Evolutionary conservation across 1,140 invertebrate genomes (phyloP).

Genomic region (Bombus soroeensis): DNA sequence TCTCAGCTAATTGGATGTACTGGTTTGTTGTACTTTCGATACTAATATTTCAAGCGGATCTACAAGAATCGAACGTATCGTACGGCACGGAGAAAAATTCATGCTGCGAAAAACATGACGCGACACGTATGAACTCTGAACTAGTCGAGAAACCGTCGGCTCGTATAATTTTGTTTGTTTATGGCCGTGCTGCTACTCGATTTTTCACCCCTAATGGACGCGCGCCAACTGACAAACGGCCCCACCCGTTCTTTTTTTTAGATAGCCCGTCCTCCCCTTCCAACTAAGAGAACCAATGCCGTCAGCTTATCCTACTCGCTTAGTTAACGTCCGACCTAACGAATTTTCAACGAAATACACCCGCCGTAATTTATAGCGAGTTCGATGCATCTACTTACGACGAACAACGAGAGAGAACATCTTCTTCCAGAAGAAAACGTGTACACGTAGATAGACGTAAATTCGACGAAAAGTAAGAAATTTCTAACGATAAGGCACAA

Average conservation of each 20-base stretch:
- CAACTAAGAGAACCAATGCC: conserved; percentile 45
- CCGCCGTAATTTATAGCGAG: neutral
- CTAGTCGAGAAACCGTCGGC: conserved; percentile 39
- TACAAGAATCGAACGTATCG: neutral
- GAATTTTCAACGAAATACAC: conserved; percentile 52
- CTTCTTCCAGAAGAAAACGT: neutral
- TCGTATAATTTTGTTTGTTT: conserved; percentile 82
- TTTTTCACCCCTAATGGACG: conserved; percentile 80
- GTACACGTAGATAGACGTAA: neutral
- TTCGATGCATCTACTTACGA: neutral
- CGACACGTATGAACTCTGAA: conserved; percentile 8
- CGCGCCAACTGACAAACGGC: conserved; percentile 78
- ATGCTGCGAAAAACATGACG: neutral
- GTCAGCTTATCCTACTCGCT: conserved; percentile 54
- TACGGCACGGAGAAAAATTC: neutral
- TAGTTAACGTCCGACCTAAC: conserved; percentile 62
- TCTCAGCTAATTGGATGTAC: neutral
- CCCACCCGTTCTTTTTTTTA: conserved; percentile 61
- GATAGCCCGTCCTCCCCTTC: conserved; percentile 34
- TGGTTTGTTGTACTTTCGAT: neutral
- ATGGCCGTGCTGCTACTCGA: conserved; percentile 77
- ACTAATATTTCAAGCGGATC: too few relatives aligned
- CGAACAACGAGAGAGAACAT: neutral
- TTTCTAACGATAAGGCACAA: neutral
- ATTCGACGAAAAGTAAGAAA: conserved; percentile 26